These are phyloP conservation scores for Andrena dorsata DNA, from an alignment of 2,888 invertebrate genomes.

Conservation along the genomic window DNA sequence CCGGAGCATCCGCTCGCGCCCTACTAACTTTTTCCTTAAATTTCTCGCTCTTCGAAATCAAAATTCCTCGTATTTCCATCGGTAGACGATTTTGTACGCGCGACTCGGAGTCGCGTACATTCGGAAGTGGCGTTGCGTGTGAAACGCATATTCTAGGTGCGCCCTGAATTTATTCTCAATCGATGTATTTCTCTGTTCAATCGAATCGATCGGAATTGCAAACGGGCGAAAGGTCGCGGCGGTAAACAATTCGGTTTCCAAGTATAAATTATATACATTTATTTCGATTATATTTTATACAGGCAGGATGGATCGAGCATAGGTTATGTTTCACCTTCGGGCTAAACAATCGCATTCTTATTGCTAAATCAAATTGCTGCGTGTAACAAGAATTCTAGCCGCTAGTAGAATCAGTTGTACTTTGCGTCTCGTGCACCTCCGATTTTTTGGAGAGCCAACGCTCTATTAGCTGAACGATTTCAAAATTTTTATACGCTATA, in stretches of 20 bases:
- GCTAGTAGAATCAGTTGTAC: neutral
- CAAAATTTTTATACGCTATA: slow-evolving; percentile 1
- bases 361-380: too few relatives aligned
- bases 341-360: neutral
- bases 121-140: slow-evolving; percentile 4
- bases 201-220: neutral
- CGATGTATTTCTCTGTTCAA: neutral
- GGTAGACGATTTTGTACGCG: neutral
- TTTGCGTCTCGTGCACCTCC: neutral
- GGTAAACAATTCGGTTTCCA: neutral
- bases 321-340: slow-evolving; percentile 1
- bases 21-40: neutral
- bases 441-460: neutral
- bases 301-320: too few relatives aligned
- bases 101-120: neutral
- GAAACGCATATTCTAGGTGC: slow-evolving; percentile 8
- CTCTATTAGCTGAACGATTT: slow-evolving; percentile 14
- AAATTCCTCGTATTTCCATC: neutral
- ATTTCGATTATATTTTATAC: neutral
- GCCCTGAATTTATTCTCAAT: slow-evolving; percentile 1
- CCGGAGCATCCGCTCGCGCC: neutral
- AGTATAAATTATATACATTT: neutral
- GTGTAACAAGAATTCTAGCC: neutral
- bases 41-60: neutral
- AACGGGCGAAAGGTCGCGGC: too few relatives aligned